Conservation (phyloP, 2,888 invertebrate genomes). For the Autographa gamma region DNA sequence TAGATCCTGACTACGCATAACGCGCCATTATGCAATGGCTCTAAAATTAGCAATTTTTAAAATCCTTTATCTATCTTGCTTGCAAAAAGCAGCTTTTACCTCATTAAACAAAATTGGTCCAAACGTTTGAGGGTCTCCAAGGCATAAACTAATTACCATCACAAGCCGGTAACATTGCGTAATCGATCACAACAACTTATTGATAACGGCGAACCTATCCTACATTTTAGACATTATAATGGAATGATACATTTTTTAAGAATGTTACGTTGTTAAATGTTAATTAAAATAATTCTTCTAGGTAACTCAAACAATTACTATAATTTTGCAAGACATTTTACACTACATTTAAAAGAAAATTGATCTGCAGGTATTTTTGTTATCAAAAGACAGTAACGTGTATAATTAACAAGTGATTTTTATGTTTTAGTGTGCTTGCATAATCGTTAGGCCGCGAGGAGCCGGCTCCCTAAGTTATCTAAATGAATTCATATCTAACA, state of each 20-base stretch:
- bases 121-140: constrained; percentile 44
- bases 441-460: constrained; percentile 75
- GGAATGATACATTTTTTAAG: constrained; percentile 88
- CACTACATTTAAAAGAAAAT: constrained; percentile 47
- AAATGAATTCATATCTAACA: constrained; percentile 86
- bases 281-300: constrained; percentile 69
- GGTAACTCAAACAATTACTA: constrained; percentile 56
- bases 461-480: constrained; percentile 80
- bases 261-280: constrained; percentile 81
- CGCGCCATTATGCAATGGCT: constrained; percentile 24
- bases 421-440: constrained; percentile 71
- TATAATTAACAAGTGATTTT: constrained; percentile 64
- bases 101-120: constrained; percentile 56
- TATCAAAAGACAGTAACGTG: constrained; percentile 49
- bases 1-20: constrained; percentile 43
- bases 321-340: constrained; percentile 54
- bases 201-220: constrained; percentile 83
- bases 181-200: constrained; percentile 70
- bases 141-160: constrained; percentile 41
- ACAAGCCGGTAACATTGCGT: constrained; percentile 41
- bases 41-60: constrained; percentile 21
- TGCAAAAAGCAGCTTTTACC: constrained; percentile 37
- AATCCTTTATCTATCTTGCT: constrained; percentile 35
- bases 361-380: constrained; percentile 45
- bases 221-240: constrained; percentile 87